A percentile compares a stretch with the other conserved stretches of the same genome.
Conservation (phyloP, 2,113 vertebrate genomes). For the Gasterosteus aculeatus region DNA sequence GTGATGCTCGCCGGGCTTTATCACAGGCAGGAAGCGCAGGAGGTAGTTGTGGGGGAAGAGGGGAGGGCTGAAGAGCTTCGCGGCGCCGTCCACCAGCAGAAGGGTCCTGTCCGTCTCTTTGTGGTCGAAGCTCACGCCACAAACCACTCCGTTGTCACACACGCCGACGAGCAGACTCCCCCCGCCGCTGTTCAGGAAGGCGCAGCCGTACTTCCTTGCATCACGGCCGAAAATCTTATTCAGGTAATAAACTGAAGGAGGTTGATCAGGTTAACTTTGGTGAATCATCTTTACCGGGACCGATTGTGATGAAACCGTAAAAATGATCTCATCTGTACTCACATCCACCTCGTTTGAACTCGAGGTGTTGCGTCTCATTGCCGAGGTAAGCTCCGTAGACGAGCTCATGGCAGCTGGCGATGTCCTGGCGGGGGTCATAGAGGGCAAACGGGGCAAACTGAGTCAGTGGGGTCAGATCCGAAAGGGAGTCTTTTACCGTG, state of each 20-base stretch:
- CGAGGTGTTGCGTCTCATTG: neutral
- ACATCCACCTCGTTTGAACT: neutral
- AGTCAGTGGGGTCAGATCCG: neutral
- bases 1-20: rapidly evolving
- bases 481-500: neutral
- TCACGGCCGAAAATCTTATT: neutral
- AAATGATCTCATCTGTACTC: neutral
- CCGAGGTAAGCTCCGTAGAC: neutral
- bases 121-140: neutral
- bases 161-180: slow-evolving; percentile 3
- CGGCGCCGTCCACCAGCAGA: neutral
- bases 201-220: neutral
- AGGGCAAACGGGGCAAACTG: neutral
- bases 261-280: too few relatives aligned
- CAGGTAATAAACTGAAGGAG: neutral
- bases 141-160: neutral
- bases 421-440: neutral
- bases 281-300: too few relatives aligned
- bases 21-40: neutral
- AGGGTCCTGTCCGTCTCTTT: neutral
- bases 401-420: neutral
- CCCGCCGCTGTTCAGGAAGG: slow-evolving; percentile 10
- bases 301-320: too few relatives aligned
- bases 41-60: neutral
- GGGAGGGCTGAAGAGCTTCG: neutral